Evolutionary conservation across 2,888 invertebrate genomes (phyloP), one percentile per base, ranked within the genome.

Genomic region (Dryocosmus kuriphilus): DNA sequence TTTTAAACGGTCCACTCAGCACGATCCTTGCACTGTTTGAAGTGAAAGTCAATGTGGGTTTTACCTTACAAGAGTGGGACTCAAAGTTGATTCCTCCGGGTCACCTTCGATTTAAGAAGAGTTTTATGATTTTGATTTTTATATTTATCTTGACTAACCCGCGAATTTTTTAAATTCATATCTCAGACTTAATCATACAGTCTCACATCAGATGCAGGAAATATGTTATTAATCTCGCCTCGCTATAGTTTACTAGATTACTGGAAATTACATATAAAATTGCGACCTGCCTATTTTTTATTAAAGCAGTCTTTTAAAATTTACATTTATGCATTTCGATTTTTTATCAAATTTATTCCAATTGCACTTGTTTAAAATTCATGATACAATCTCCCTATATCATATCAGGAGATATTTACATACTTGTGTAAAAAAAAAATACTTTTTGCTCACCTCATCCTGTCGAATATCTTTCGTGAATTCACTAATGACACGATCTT

Each of bases 401-500:
- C 30, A 51, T 11, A 71, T 71, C 1, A 19, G 46, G 27, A 67
- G n/a, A n/a, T 51, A 5, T 41, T 41, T 41, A 16, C n/a, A n/a
- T 30, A 71, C 51, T 46, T 27, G 11, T 51, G 1, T 16, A 5
- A 32, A 38, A 46, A n/a, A 65, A n/a, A 11, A 77, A 41, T n/a
- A n/a, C n/a, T 22, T 30, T 46, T 35, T n/a, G n/a, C 90, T 90
- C 81, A 90, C 90, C 88, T 82, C 82, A 79, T 89, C 87, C 77
- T 86, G 84, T 73, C 84, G 86, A 41, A 81, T 92, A 86, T 93
- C 90, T 75, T 91, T 92, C 32, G 89, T 90, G 82, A 91, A 92
- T 84, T 93, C 93, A 79, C 92, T 93, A 88, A 93, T 92, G 77
- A 92, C 92, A 86, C 90, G 93, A 85, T 94, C 93, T 76, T 93